phyloP scores from a whole-genome alignment of 2,888 invertebrate species.

The Rhagonycha lutea region DNA sequence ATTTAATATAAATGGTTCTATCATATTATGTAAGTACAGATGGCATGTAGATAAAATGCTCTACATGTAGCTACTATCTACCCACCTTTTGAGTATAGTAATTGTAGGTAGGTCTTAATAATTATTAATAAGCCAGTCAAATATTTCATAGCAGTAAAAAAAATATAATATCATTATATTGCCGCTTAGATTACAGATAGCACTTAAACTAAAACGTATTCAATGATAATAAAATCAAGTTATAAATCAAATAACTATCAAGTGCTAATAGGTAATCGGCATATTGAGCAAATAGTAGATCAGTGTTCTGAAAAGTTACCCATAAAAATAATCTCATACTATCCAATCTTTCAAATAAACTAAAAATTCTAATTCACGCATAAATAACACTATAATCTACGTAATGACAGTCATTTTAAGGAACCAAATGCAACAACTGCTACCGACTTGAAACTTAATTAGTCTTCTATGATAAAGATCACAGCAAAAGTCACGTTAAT shows the following conservation, averaged over 20 bases:
- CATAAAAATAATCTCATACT: not conserved
- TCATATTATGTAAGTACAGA: not conserved
- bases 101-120: not conserved
- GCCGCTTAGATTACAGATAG: not conserved
- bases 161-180: not conserved
- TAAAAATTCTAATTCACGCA: not conserved
- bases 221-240: too few relatives aligned
- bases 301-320: not conserved
- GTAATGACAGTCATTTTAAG: not conserved
- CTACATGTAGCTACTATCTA: not conserved
- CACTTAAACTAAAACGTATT: not conserved
- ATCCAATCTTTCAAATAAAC: not conserved
- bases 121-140: not conserved
- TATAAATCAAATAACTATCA: not conserved
- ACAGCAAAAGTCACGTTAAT: constrained; percentile 29
- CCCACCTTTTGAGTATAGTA: not conserved
- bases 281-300: not conserved
- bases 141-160: not conserved
- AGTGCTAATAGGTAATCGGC: not conserved
- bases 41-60: not conserved
- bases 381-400: not conserved
- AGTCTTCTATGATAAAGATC: constrained; percentile 23
- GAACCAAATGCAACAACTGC: not conserved
- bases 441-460: not conserved
- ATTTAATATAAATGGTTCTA: constrained; percentile 21